Evolutionary conservation across 2,113 vertebrate species (phyloP).

Genomic region (Myocastor coypus): DNA sequence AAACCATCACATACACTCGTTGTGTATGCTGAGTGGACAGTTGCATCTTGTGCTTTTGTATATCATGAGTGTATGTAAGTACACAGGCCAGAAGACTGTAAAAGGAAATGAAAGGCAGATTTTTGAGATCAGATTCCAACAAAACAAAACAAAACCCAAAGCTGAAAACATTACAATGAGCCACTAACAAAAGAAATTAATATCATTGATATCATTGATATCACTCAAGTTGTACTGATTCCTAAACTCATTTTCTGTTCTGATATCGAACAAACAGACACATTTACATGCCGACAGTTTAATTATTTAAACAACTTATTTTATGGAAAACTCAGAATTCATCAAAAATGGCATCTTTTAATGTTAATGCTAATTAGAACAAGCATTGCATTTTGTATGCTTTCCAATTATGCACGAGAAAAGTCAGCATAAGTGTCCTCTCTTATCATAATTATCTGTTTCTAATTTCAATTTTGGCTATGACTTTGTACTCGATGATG

Average conservation of each 20-base stretch:
- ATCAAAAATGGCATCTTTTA: conserved; percentile 85
- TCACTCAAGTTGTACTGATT: conserved; percentile 70
- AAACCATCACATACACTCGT: neutral
- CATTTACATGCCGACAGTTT: conserved; percentile 79
- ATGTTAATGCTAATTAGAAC: conserved; percentile 89
- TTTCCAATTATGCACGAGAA: conserved; percentile 89
- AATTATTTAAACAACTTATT: conserved; percentile 83
- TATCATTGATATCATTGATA: conserved; percentile 43
- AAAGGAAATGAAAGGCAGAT: conserved; percentile 32
- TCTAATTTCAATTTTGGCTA: conserved; percentile 93
- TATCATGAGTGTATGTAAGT: neutral
- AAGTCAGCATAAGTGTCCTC: conserved; percentile 89
- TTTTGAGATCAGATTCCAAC: conserved; percentile 49
- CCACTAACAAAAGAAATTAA: conserved; percentile 26
- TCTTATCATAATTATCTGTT: conserved; percentile 93
- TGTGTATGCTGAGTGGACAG: neutral
- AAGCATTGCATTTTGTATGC: conserved; percentile 87
- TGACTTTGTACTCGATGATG: conserved; percentile 89
- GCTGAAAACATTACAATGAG: conserved; percentile 11
- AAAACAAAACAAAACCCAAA: conserved; percentile 20
- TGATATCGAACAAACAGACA: conserved; percentile 78
- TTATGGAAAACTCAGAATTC: conserved; percentile 82
- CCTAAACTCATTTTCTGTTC: conserved; percentile 66
- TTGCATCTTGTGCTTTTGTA: neutral
- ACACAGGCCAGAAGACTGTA: neutral